Evolutionary conservation across 2,113 vertebrate genomes (phyloP), one percentile per base, ranked within the genome.

Genomic region (Platysteira castanea): DNA sequence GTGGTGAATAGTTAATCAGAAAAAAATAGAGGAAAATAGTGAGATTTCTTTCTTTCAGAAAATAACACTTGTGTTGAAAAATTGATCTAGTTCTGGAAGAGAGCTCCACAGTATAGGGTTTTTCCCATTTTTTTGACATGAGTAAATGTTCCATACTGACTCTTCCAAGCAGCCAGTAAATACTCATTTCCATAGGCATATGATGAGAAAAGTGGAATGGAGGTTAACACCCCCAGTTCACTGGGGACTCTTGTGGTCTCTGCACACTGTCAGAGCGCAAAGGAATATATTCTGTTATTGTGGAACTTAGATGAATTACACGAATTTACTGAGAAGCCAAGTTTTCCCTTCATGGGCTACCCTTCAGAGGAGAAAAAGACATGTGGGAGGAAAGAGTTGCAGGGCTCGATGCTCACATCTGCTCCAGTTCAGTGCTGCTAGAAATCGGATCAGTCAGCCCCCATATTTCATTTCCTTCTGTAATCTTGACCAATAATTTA

Each of bases 401-500:
- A 54, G 64, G 33, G n/a, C 39, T 87, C 2, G 2, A 71, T 81
- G 64, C 39, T 89, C 52, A 84, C 93, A 92, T 95, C 94, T 96
- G 95, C 84, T 94, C 64, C 89, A 89, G 77, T 87, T 96, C 95
- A 96, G 73, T 79, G 61, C 49, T 91, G 76, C 81, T 95, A 84
- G 84, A 96, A 94, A 94, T 82, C 63, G 52, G 89, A 90, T 92
- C 73, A 71, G 73, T 91, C 37, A 4, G 88, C 52, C 60, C 35
- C 41, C 56, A 37, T 92, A 95, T 92, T 97, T 96, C 61, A 96
- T 97, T 97, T 92, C 84, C 94, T 87, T 95, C 31, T 53, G 59
- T 96, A 96, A 96, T 93, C 94, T 91, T 84, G 52, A 94, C 91
- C 91, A 91, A 82, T 89, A 91, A 94, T 89, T 96, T 89, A 37